A percentile compares a stretch with the other conserved stretches of the same genome.
phyloP scores from a whole-genome alignment of 2,113 vertebrate genomes.

The Bombycilla garrulus region DNA sequence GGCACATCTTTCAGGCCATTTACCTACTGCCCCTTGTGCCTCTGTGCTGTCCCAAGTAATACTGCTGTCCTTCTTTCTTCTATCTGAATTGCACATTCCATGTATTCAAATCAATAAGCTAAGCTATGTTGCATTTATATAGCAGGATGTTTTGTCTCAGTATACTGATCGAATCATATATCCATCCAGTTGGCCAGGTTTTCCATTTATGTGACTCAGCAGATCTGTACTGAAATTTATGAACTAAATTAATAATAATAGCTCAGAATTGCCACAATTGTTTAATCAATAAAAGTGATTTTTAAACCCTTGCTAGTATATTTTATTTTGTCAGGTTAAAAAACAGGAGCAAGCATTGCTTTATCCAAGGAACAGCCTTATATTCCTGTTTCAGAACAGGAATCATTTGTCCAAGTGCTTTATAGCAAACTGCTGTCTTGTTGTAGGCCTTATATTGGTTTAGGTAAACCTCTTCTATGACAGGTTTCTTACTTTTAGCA shows the following conservation, averaged over 20 bases:
- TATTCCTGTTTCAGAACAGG: neutral
- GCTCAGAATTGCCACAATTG: neutral
- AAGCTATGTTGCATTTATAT: neutral
- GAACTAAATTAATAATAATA: conserved; percentile 5
- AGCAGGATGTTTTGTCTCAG: neutral
- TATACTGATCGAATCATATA: neutral
- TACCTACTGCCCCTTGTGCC: neutral
- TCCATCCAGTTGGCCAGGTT: neutral
- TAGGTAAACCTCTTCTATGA: neutral
- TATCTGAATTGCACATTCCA: neutral
- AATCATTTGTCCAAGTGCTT: neutral
- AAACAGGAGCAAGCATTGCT: neutral
- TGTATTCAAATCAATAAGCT: neutral
- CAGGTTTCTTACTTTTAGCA: neutral
- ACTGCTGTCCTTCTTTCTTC: neutral
- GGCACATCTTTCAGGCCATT: neutral
- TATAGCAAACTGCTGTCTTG: neutral
- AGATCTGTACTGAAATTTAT: conserved; percentile 8
- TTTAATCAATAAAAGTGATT: conserved; percentile 40
- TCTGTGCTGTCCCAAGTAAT: neutral
- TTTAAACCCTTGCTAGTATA: neutral
- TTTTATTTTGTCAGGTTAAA: conserved; percentile 6
- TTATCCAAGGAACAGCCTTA: neutral
- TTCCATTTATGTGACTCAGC: neutral
- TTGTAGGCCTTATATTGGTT: neutral